Conservation (phyloP, 2,113 vertebrate genomes). For the Catharus fuscescens region DNA sequence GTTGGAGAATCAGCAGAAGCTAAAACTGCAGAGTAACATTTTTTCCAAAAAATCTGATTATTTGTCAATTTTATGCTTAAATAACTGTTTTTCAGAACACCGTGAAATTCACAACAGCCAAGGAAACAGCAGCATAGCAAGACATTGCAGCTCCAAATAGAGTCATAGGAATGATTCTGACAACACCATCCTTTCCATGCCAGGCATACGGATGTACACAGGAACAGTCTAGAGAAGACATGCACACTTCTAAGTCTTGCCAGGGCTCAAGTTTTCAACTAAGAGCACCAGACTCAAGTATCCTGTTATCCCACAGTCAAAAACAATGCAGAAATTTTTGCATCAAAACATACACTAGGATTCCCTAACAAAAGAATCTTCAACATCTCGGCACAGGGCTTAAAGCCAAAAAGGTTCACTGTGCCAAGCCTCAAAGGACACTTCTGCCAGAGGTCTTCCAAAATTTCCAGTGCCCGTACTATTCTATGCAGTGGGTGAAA, state of each 20-base stretch:
- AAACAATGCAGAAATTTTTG: not conserved
- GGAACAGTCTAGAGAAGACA: not conserved
- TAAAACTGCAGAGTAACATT: not conserved
- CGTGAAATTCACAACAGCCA: constrained; percentile 43
- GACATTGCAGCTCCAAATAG: constrained; percentile 43
- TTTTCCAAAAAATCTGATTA: not conserved
- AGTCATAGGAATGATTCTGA: not conserved
- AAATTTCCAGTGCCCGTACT: fast-evolving
- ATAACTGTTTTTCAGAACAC: constrained; percentile 24
- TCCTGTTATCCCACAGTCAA: not conserved
- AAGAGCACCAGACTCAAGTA: not conserved
- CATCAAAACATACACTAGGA: not conserved
- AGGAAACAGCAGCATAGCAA: constrained; percentile 49
- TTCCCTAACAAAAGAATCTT: not conserved
- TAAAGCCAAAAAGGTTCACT: not conserved
- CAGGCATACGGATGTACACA: not conserved
- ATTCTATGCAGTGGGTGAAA: not conserved
- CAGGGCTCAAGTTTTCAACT: not conserved
- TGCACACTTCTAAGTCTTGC: not conserved
- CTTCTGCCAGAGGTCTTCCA: not conserved
- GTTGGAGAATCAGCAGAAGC: not conserved
- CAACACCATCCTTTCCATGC: not conserved
- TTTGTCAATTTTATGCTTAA: constrained; percentile 19
- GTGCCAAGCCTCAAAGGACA: not conserved
- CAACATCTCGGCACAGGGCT: not conserved